These are phyloP conservation scores for Morpho helenor DNA, from an alignment of 2,888 invertebrate genomes.

Conservation along the genomic window DNA sequence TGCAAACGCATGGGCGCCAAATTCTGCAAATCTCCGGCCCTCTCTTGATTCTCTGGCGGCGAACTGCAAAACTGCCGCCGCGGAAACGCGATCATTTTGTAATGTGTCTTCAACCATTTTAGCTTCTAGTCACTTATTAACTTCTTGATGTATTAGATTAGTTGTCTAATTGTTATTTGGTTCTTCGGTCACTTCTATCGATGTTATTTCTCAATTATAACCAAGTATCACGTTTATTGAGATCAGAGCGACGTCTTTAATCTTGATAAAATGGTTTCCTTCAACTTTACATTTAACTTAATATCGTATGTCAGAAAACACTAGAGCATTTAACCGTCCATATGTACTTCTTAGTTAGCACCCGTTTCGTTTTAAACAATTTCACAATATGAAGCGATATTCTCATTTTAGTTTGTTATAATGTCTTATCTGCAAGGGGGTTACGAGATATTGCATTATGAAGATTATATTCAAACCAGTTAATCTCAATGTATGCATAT, in stretches of 20 bases:
- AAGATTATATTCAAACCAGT: background rate
- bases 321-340: constrained; percentile 46
- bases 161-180: no score
- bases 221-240: no score
- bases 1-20: constrained; percentile 67
- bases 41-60: constrained; percentile 68
- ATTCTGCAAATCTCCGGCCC: constrained; percentile 61
- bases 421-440: constrained; percentile 13
- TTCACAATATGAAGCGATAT: constrained; percentile 30
- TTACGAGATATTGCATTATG: constrained; percentile 21
- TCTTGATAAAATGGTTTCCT: no score
- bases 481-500: no score
- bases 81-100: constrained; percentile 54
- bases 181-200: no score
- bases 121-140: constrained; percentile 3
- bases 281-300: background rate
- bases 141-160: background rate
- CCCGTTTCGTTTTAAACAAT: constrained; percentile 22
- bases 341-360: constrained; percentile 38
- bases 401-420: constrained; percentile 36
- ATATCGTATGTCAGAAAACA: constrained; percentile 46
- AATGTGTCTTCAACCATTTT: constrained; percentile 63
- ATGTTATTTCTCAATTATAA: no score
- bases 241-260: no score
- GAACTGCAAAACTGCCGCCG: constrained; percentile 65